Conservation (phyloP, 2,797 vertebrate species). For the Macropodus opercularis region DNA sequence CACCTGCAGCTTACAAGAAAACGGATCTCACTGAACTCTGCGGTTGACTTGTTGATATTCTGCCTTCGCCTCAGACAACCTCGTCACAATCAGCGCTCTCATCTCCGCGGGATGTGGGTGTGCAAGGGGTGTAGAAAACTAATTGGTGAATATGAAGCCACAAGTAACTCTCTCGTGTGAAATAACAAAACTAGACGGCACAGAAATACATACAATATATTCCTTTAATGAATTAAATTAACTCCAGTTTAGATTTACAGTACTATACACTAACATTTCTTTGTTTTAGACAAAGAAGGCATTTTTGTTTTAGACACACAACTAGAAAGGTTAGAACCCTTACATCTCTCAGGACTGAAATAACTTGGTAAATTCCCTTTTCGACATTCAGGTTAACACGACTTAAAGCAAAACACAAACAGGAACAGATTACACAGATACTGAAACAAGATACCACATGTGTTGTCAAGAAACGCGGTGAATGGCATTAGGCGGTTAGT, state of each 20-base stretch:
- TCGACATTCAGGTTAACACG: background rate
- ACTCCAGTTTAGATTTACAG: slow-evolving; percentile 12
- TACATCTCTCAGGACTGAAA: background rate
- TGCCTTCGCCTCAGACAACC: background rate
- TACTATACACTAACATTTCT: slow-evolving; percentile 7
- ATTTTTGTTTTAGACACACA: background rate
- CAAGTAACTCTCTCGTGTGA: slow-evolving; percentile 19
- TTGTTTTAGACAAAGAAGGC: background rate
- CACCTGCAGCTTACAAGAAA: slow-evolving; percentile 70
- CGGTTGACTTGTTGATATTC: slow-evolving; percentile 37
- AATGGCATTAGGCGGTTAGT: no score
- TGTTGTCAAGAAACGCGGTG: no score
- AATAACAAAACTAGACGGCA: slow-evolving; percentile 29
- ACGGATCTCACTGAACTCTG: slow-evolving; percentile 27
- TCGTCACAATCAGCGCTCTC: background rate
- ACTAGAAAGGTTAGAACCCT: background rate
- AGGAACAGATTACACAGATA: background rate
- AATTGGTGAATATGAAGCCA: background rate
- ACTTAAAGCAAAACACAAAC: slow-evolving; percentile 15
- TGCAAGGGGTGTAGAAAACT: no score
- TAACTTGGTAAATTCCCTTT: background rate
- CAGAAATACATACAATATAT: background rate
- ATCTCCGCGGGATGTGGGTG: background rate
- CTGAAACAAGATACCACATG: no score
- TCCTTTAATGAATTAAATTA: no score